phyloP scores from a whole-genome alignment of 2,113 vertebrate genomes.

The Copsychus sechellarum region DNA sequence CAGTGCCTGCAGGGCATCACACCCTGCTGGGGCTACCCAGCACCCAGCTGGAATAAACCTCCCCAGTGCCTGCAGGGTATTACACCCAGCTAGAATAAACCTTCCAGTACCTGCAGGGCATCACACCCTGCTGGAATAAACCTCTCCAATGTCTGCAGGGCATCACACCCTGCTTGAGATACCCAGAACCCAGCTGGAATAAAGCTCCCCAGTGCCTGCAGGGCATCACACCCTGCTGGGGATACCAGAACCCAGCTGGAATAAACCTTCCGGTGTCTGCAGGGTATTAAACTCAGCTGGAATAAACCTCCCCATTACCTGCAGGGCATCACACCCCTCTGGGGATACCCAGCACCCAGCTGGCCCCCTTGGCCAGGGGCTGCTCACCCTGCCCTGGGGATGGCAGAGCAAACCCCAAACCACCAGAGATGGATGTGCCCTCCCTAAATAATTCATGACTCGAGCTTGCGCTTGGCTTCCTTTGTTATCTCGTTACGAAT shows the following conservation, averaged over 20 bases:
- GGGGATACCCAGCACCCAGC: background rate
- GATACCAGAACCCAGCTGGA: too few species aligned
- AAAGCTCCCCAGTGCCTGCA: too few species aligned
- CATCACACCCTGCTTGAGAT: too few species aligned
- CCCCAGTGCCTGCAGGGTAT: too few species aligned
- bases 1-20: background rate
- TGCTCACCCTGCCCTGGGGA: background rate
- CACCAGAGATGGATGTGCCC: background rate
- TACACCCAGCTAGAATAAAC: background rate
- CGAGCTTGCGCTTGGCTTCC: background rate
- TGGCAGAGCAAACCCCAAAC: background rate
- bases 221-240: too few species aligned
- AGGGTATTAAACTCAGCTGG: background rate
- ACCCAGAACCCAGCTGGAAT: too few species aligned
- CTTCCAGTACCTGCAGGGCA: too few species aligned
- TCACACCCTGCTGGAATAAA: too few species aligned
- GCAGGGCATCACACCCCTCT: background rate
- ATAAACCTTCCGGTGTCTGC: background rate
- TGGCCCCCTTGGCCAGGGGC: background rate
- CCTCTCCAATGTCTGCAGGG: too few species aligned
- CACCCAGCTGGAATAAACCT: background rate
- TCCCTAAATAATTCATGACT: slow-evolving; percentile 39
- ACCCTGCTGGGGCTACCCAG: background rate
- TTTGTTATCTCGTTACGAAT: slow-evolving; percentile 13
- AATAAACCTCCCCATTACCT: background rate